Evolutionary conservation across 2,113 vertebrate genomes (phyloP), one percentile per base, ranked within the genome.

Genomic region (Mola mola): DNA sequence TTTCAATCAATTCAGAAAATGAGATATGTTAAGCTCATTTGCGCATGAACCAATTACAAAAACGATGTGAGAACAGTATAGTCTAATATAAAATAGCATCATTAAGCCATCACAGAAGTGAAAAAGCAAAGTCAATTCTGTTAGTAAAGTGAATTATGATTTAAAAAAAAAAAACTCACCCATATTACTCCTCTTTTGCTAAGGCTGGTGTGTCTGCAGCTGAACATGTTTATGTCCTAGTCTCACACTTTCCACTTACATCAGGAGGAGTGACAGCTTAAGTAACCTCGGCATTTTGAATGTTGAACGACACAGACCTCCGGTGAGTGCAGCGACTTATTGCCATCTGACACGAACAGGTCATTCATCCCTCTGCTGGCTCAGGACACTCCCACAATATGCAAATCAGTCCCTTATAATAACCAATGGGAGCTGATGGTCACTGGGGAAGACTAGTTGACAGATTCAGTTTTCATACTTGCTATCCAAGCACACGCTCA

Each of bases 131-230:
- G 22, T 51, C 3, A 59, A 33, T 48, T 71, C 8, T 57, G 28
- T 43, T 8, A 36, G 24, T 47, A 42, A 69, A 74, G 20, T 28
- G 7, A 60, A 69, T 47, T 10, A 51, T 57, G 10, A n/a, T n/a
- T n/a, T n/a, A n/a, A n/a, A n/a, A n/a, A n/a, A n/a, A 69, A 26
- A 12, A 58, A 53, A 90, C 92, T 90, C 78, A 93, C 92, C 92
- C 89, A 91, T 79, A 87, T 60, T 72, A 77, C 81, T 81, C 85
- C 81, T 87, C 64, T 86, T 73, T 81, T 85, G 47, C 75, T 70
- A 72, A 81, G 74, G 70, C 81, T 71, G 66, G 13, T 53, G 66
- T 64, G 71, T 85, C 75, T 85, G 72, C 60, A 77, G 75, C 71
- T 79, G 77, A 87, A 71, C 92, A 93, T 93, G 75, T 91, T 92